Base-by-base conservation (phyloP, 1,140 invertebrate genomes). In the Oryctes rhinoceros region DNA sequence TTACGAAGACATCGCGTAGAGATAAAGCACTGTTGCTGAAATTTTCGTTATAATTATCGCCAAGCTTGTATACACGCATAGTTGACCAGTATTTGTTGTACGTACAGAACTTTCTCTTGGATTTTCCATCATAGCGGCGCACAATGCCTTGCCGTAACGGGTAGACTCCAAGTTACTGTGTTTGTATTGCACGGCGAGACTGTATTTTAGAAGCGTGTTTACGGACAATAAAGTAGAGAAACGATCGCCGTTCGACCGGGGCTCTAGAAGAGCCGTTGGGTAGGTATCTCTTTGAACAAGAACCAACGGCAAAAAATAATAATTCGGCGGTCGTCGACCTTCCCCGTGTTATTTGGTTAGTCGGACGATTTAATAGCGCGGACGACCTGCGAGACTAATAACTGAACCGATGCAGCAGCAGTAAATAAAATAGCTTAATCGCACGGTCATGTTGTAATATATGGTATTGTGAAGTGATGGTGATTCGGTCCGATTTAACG, bases 251-350 rank as follows among this genome's bases (percentile, higher is more conserved):
- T 53, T 53, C 49, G 13, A 53, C 49, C 49, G 49, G 13, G 13
- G 49, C 39, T 53, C 11, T 53, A 53, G n/a, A 13, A 53, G 49
- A 53, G 11, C n/a, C 49, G 49, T 53, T 53, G n/a, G 49, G 49
- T 15, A 53, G 49, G 49, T 15, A 53, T 18, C 49, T 15, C 11
- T 15, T 18, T 18, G 49, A 13, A 9, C 11, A 53, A 53, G n/a
- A 15, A 53, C 11, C n/a, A 53, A 53, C 13, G 13, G n/a, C 13
- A 53, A 53, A 18, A 53, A 53, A 18, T 53, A 53, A 53, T 53
- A 53, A 53, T 53, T 53, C 49, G 49, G 49, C 49, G 49, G 49
- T 53, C 49, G 13, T 53, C 49, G 49, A 53, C 49, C 49, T 44
- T 30, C 49, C n/a, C 11, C 49, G 49, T 53, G 49, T 53, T 53